These are phyloP conservation scores for Phaonia tiefii DNA, from an alignment of 2,888 invertebrate species.

Conservation along the genomic window DNA sequence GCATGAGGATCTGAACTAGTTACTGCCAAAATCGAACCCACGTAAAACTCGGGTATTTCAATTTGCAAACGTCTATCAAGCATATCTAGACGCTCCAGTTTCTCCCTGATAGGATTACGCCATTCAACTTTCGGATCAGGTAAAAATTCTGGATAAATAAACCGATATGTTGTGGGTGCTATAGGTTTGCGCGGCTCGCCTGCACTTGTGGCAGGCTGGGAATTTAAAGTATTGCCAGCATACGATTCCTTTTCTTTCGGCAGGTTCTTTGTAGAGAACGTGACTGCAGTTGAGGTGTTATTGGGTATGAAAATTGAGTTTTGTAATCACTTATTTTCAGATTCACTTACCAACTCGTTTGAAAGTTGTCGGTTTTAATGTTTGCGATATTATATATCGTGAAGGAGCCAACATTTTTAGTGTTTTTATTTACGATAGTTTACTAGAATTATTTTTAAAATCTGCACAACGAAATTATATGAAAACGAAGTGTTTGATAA, in stretches of 20 bases:
- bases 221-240: constrained; percentile 45
- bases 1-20: constrained; percentile 92
- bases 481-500: background rate
- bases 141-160: constrained; percentile 94
- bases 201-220: background rate
- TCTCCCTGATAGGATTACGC: constrained; percentile 91
- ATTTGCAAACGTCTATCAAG: constrained; percentile 86
- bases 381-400: constrained; percentile 63
- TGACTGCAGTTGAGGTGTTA: constrained; percentile 64
- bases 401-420: constrained; percentile 71
- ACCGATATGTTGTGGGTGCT: constrained; percentile 82
- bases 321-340: background rate
- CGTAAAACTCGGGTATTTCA: constrained; percentile 98
- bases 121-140: constrained; percentile 90
- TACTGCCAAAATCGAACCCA: constrained; percentile 95
- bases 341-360: constrained; percentile 70
- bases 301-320: background rate
- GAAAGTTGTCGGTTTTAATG: constrained; percentile 63
- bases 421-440: background rate
- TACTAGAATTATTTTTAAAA: no score
- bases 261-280: constrained; percentile 72
- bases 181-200: constrained; percentile 72
- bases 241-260: constrained; percentile 64
- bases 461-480: no score
- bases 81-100: constrained; percentile 96